Evolutionary conservation across 2,797 vertebrate species (phyloP).

Genomic region (Austrolebias charrua): DNA sequence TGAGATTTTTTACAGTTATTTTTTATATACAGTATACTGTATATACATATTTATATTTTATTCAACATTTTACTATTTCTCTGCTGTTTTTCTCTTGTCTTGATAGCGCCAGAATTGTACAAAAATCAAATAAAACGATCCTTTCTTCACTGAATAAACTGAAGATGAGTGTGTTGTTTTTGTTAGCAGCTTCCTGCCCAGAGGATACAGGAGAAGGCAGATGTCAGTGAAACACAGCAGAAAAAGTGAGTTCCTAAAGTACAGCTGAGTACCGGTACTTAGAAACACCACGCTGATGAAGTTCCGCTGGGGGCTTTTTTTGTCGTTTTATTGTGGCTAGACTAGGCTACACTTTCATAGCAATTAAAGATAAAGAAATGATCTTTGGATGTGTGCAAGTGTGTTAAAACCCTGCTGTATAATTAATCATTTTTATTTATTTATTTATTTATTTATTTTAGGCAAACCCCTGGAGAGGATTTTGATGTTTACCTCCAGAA

Average conservation of each 20-base stretch:
- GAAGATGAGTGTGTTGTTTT: conserved; percentile 38
- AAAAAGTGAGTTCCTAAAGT: conserved; percentile 63
- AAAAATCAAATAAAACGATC: not conserved
- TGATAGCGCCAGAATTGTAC: too few relatives aligned
- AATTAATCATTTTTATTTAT: not conserved
- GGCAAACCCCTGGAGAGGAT: conserved; percentile 83
- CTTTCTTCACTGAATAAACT: not conserved
- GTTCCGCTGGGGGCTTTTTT: not conserved
- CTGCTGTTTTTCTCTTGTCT: conserved; percentile 19
- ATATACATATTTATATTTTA: conserved; percentile 7
- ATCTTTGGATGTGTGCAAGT: not conserved
- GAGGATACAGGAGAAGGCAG: conserved; percentile 75
- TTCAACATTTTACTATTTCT: conserved; percentile 31
- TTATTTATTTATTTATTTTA: too few relatives aligned
- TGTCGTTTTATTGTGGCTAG: too few relatives aligned
- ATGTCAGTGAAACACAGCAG: conserved; percentile 74
- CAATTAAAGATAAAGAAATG: not conserved
- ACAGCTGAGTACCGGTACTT: not conserved
- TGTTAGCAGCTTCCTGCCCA: conserved; percentile 79
- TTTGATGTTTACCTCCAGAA: conserved; percentile 87
- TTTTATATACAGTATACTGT: too few relatives aligned
- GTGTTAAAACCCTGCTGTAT: not conserved
- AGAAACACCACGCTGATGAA: not conserved
- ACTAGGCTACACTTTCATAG: too few relatives aligned
- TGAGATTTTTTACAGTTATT: too few relatives aligned